phyloP scores from a whole-genome alignment of 2,888 invertebrate genomes.

The Apeira syringaria region DNA sequence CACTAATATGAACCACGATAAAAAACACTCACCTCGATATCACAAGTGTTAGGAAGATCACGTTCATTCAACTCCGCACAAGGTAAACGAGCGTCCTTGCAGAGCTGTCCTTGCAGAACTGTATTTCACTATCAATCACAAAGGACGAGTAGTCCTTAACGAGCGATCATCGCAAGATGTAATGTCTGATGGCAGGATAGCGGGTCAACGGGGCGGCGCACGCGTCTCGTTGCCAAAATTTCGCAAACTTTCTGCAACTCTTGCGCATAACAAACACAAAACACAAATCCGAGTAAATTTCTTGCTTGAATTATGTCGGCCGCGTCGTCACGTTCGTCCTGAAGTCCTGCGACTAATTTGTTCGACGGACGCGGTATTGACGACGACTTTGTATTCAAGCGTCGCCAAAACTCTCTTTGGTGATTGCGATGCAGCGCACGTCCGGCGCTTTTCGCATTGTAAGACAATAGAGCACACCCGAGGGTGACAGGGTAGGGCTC shows the following conservation, averaged over 20 bases:
- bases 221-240: constrained; percentile 64
- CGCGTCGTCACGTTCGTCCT: constrained; percentile 58
- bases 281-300: constrained; percentile 37
- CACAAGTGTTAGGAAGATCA: constrained; percentile 43
- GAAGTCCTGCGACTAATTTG: constrained; percentile 61
- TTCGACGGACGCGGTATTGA: constrained; percentile 50
- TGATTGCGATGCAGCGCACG: constrained; percentile 72
- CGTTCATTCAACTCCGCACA: constrained; percentile 43
- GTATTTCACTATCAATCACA: constrained; percentile 55
- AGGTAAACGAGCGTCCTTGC: constrained; percentile 43
- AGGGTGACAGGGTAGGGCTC: constrained; percentile 63
- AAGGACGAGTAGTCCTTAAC: constrained; percentile 50
- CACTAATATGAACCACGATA: constrained; percentile 10
- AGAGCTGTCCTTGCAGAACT: constrained; percentile 43
- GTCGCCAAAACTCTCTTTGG: constrained; percentile 76
- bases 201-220: constrained; percentile 37
- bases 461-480: constrained; percentile 66
- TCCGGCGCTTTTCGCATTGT: constrained; percentile 74
- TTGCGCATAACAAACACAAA: constrained; percentile 62
- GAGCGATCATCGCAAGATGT: constrained; percentile 58
- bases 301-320: constrained; percentile 33
- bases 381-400: constrained; percentile 70
- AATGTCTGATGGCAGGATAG: constrained; percentile 43
- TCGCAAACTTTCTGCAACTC: constrained; percentile 58
- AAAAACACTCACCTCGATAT: constrained; percentile 53